Conservation (phyloP, 35 echinoderm and acorn worm species). For the Stichopus chloronotus region DNA sequence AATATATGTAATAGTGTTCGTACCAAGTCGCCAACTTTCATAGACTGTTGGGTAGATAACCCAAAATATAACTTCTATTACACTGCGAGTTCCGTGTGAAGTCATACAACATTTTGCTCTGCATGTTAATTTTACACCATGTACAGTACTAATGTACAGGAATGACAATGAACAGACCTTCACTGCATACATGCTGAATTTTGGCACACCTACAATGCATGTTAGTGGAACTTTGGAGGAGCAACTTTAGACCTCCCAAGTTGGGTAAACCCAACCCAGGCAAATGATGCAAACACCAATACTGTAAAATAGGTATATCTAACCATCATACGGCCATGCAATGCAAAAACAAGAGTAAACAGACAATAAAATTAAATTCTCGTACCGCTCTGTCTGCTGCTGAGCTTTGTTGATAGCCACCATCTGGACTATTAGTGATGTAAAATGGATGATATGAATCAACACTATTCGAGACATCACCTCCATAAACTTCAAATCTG, state of each 20-base stretch:
- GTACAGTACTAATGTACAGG: too few species aligned
- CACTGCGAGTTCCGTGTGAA: too few species aligned
- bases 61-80: too few species aligned
- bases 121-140: too few species aligned
- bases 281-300: neutral
- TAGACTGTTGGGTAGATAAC: too few species aligned
- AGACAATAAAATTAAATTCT: neutral
- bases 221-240: neutral
- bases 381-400: constrained; percentile 55
- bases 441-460: constrained; percentile 90
- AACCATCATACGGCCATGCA: neutral
- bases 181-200: too few species aligned
- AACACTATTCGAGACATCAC: constrained; percentile 18
- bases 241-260: neutral
- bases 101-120: too few species aligned
- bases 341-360: neutral
- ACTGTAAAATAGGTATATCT: neutral
- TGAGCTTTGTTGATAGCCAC: constrained; percentile 65
- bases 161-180: too few species aligned
- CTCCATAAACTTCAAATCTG: constrained; percentile 73
- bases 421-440: constrained; percentile 74
- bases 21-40: too few species aligned
- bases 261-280: neutral
- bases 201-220: too few species aligned
- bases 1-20: too few species aligned